Conservation (phyloP, 1,140 invertebrate species). For the Tetragonula clypearis region DNA sequence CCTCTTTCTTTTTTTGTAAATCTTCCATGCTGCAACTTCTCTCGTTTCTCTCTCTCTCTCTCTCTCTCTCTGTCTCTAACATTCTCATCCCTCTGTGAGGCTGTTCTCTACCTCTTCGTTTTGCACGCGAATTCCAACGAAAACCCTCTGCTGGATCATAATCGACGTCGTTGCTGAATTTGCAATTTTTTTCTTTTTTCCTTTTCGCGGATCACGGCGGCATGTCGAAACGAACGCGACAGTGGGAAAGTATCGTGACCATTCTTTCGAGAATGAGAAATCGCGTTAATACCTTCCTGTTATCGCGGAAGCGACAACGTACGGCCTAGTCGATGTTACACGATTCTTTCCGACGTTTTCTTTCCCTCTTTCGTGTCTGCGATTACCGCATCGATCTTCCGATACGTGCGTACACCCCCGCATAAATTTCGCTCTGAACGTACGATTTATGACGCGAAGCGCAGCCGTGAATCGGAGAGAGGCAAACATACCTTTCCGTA, state of each 20-base stretch:
- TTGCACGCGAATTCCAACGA: conserved; percentile 21
- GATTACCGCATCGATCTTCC: neutral
- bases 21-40: neutral
- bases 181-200: conserved; percentile 32
- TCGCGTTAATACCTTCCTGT: neutral
- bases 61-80: neutral
- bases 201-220: neutral
- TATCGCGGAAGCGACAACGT: neutral
- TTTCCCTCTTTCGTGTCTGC: neutral
- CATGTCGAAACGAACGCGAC: neutral
- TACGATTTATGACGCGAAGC: neutral
- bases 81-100: too few species aligned
- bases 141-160: neutral
- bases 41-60: too few species aligned
- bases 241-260: neutral
- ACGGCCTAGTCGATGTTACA: neutral
- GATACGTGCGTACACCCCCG: too few species aligned
- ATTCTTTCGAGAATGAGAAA: neutral
- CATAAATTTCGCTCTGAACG: neutral
- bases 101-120: neutral
- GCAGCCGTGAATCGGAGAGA: too few species aligned
- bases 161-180: conserved; percentile 3
- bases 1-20: neutral
- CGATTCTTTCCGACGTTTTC: too few species aligned
- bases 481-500: neutral